Evolutionary conservation across 2,888 invertebrate species (phyloP).

Genomic region (Drosophila sordidula): DNA sequence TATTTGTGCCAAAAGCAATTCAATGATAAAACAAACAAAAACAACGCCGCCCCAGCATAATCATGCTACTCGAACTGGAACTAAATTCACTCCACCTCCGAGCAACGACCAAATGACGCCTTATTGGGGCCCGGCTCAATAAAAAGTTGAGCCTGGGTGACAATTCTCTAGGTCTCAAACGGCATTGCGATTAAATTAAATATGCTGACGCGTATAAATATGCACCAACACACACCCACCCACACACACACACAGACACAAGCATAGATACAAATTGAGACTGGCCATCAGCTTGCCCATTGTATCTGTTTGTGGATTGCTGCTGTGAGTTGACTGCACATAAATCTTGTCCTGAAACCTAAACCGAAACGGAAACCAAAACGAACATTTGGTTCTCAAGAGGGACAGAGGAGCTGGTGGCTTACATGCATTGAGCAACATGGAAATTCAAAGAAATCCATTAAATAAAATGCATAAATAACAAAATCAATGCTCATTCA

Average conservation of each 20-base stretch:
- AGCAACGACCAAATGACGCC: slow-evolving; percentile 14
- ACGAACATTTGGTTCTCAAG: slow-evolving; percentile 2
- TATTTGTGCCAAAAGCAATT: slow-evolving; percentile 46
- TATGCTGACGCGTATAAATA: slow-evolving; percentile 48
- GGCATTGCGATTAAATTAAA: slow-evolving; percentile 55
- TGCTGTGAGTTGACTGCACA: slow-evolving; percentile 41
- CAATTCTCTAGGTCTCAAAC: slow-evolving; percentile 20
- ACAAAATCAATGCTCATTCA: slow-evolving; percentile 32
- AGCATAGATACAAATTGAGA: slow-evolving; percentile 41
- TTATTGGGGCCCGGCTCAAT: background rate
- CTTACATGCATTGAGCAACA: slow-evolving; percentile 13
- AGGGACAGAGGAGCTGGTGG: background rate
- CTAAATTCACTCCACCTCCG: slow-evolving; percentile 23
- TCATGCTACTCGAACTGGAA: background rate
- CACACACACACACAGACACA: slow-evolving; percentile 7
- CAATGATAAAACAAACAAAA: slow-evolving; percentile 46
- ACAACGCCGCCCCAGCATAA: slow-evolving; percentile 18
- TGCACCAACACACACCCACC: background rate
- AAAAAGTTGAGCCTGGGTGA: slow-evolving; percentile 8
- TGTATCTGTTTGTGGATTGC: slow-evolving; percentile 31
- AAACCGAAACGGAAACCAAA: slow-evolving; percentile 12
- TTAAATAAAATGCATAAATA: slow-evolving; percentile 52
- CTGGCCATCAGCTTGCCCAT: slow-evolving; percentile 28
- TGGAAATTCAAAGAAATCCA: slow-evolving; percentile 51
- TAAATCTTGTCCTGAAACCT: slow-evolving; percentile 38